Percentiles rank a stretch among this genome's conserved stretches.
Evolutionary conservation across 2,113 vertebrate species (phyloP).

Genomic region (Struthio camelus): DNA sequence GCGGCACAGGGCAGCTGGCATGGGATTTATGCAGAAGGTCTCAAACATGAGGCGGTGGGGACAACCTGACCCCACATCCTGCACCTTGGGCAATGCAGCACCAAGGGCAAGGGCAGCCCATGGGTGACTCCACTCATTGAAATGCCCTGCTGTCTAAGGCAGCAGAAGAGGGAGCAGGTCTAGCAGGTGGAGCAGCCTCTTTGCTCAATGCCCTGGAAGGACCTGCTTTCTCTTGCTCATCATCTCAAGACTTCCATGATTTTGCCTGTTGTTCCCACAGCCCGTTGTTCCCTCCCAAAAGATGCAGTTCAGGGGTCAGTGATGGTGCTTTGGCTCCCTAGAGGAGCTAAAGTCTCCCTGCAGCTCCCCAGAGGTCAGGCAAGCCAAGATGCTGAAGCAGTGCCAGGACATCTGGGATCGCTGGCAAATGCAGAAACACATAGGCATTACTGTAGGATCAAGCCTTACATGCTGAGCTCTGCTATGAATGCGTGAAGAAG

Average conservation of each 20-base stretch:
- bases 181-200: background rate
- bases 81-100: background rate
- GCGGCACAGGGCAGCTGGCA: background rate
- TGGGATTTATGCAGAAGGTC: background rate
- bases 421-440: background rate
- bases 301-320: background rate
- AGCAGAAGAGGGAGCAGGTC: background rate
- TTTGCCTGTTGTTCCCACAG: background rate
- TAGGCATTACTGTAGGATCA: background rate
- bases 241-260: background rate
- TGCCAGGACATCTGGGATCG: background rate
- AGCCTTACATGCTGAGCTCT: background rate
- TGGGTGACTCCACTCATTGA: no score
- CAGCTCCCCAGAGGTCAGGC: background rate
- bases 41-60: background rate
- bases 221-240: background rate
- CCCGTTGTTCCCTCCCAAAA: background rate
- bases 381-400: background rate
- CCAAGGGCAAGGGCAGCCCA: background rate
- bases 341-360: background rate
- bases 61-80: background rate
- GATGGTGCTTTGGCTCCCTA: background rate
- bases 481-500: background rate
- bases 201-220: background rate
- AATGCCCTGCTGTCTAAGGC: background rate